A percentile compares a stretch with the other conserved stretches of the same genome.
Evolutionary conservation across 2,888 invertebrate genomes (phyloP).

Genomic region (Lumbricus terrestris): DNA sequence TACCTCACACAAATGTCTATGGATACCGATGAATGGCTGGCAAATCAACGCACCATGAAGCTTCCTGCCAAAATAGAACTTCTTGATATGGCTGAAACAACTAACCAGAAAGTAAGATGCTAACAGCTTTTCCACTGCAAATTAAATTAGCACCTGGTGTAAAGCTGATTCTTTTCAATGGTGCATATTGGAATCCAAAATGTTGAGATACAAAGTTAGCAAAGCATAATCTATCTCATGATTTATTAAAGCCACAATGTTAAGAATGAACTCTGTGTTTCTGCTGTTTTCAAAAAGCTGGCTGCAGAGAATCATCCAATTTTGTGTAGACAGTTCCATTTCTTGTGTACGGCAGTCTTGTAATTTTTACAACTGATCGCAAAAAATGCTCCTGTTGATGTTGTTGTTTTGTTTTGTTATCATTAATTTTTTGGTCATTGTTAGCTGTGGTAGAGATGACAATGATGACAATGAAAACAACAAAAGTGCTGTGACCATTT

Average conservation of each 20-base stretch:
- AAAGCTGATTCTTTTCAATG: background rate
- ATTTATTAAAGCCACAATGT: background rate
- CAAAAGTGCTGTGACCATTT: no score
- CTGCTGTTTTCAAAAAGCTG: background rate
- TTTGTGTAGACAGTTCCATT: no score
- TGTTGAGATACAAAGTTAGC: background rate
- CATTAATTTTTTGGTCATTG: no score
- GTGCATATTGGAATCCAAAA: background rate
- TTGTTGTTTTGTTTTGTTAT: no score
- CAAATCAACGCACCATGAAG: slow-evolving; percentile 57
- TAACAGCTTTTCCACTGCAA: background rate
- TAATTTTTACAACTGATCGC: no score
- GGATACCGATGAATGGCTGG: slow-evolving; percentile 57
- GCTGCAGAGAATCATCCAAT: no score
- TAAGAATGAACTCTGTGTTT: background rate
- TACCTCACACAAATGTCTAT: slow-evolving; percentile 58
- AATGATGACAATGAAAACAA: no score
- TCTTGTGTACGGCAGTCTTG: no score
- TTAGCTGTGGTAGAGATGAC: no score
- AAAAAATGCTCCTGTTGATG: no score
- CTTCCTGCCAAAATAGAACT: slow-evolving; percentile 57
- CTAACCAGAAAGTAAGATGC: slow-evolving; percentile 56
- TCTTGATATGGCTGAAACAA: slow-evolving; percentile 59
- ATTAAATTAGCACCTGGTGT: background rate
- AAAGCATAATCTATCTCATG: background rate